phyloP scores from a whole-genome alignment of 2,888 invertebrate genomes.

The Euplexia lucipara region DNA sequence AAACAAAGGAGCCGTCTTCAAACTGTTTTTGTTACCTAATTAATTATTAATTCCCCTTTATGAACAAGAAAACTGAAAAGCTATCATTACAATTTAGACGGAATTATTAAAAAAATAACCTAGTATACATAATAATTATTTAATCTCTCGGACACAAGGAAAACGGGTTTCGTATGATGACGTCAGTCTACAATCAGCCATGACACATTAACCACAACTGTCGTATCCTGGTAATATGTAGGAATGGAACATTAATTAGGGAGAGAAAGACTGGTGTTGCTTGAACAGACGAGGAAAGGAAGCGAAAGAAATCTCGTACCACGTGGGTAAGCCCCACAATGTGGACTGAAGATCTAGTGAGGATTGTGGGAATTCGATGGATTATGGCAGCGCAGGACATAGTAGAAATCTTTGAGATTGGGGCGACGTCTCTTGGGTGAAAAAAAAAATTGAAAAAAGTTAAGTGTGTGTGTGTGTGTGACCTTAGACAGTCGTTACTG shows the following conservation, averaged over 20 bases:
- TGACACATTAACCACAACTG: slow-evolving; percentile 2
- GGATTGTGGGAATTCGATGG: no score
- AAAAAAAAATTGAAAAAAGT: no score
- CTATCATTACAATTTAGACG: neutral
- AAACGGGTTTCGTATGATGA: slow-evolving; percentile 37
- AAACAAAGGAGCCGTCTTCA: slow-evolving; percentile 5
- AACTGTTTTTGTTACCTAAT: neutral
- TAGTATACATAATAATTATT: slow-evolving; percentile 16
- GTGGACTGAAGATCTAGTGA: no score
- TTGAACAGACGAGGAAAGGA: no score
- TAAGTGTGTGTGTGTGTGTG: no score
- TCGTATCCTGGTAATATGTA: slow-evolving; percentile 19
- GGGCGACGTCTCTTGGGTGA: no score
- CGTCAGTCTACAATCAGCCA: slow-evolving; percentile 31
- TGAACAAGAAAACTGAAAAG: neutral
- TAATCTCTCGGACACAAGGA: slow-evolving; percentile 41
- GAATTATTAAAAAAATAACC: neutral
- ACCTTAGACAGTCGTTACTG: no score
- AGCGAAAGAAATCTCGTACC: no score
- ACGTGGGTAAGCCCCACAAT: no score
- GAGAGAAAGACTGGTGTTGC: neutral
- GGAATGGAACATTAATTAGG: slow-evolving; percentile 1
- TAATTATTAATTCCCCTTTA: neutral
- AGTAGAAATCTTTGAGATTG: no score
- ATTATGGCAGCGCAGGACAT: no score